Evolutionary conservation across 2,113 vertebrate genomes (phyloP).

Genomic region (Phoenicopterus ruber): DNA sequence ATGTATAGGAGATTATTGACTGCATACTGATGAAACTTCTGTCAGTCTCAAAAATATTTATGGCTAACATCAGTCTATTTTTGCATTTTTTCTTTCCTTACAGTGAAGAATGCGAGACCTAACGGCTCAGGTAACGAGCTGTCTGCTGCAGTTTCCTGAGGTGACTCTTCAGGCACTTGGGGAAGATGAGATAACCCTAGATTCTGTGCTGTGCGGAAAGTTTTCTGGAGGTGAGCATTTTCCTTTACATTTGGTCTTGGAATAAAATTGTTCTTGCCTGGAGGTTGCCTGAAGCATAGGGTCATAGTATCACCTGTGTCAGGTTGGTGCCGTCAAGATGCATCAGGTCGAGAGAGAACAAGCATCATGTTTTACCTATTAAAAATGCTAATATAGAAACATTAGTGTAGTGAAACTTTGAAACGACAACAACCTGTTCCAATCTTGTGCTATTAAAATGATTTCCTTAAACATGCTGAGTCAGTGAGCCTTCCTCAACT

Average conservation of each 20-base stretch:
- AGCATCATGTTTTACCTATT: not conserved
- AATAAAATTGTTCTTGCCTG: not conserved
- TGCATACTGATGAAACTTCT: not conserved
- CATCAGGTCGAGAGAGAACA: not conserved
- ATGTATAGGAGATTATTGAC: not conserved
- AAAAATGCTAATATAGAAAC: not conserved
- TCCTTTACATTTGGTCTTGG: not conserved
- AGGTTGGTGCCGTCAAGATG: not conserved
- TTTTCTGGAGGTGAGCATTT: conserved; percentile 84
- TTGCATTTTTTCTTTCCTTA: not conserved
- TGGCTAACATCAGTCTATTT: not conserved
- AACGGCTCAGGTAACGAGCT: conserved; percentile 88
- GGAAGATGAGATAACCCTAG: conserved; percentile 85
- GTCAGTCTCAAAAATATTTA: not conserved
- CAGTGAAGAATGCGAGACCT: conserved; percentile 88
- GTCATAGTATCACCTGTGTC: not conserved
- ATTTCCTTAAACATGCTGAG: not conserved
- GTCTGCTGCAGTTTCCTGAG: conserved; percentile 87
- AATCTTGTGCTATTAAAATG: not conserved
- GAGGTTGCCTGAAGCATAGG: not conserved
- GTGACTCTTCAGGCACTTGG: conserved; percentile 87
- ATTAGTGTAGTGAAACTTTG: not conserved
- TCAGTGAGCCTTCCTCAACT: not conserved
- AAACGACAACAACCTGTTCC: not conserved
- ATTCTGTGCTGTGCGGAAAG: conserved; percentile 84